A percentile compares a stretch with the other conserved stretches of the same genome.
phyloP scores from a whole-genome alignment of 2,113 vertebrate genomes.

The Gobius niger region DNA sequence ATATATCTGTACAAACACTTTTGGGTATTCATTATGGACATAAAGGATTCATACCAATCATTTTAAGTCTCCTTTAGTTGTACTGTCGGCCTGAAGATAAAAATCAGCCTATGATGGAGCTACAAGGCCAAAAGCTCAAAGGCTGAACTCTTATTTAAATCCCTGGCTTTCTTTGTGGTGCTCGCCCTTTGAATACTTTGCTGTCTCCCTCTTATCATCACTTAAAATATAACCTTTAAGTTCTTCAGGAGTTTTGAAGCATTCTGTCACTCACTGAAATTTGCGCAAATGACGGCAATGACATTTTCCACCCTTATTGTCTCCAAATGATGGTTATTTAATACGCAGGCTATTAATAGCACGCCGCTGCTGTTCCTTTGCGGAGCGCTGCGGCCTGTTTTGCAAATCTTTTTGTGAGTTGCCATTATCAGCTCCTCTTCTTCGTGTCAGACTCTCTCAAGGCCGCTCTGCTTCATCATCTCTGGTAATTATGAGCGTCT shows the following conservation, averaged over 20 bases:
- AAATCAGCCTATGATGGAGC: no score
- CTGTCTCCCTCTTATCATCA: background rate
- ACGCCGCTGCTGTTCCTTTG: conserved; percentile 44
- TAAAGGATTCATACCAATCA: no score
- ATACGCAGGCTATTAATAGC: conserved; percentile 60
- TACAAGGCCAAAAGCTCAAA: background rate
- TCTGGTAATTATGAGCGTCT: conserved; percentile 40
- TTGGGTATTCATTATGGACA: no score
- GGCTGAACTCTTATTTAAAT: background rate
- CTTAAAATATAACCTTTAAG: background rate
- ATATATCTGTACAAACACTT: no score
- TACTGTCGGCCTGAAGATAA: no score
- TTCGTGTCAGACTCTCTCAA: conserved; percentile 6
- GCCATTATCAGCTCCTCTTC: conserved; percentile 25
- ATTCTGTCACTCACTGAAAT: background rate
- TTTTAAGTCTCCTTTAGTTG: no score
- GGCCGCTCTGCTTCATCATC: conserved; percentile 33
- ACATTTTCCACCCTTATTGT: background rate
- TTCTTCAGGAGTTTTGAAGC: background rate
- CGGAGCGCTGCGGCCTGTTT: conserved; percentile 25
- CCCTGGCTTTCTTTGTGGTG: background rate
- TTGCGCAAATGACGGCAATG: background rate
- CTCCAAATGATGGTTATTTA: conserved; percentile 24
- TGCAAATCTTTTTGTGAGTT: conserved; percentile 16
- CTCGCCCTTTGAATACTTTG: background rate